Base-by-base conservation (phyloP, 2,113 vertebrate genomes). In the Promerops cafer region DNA sequence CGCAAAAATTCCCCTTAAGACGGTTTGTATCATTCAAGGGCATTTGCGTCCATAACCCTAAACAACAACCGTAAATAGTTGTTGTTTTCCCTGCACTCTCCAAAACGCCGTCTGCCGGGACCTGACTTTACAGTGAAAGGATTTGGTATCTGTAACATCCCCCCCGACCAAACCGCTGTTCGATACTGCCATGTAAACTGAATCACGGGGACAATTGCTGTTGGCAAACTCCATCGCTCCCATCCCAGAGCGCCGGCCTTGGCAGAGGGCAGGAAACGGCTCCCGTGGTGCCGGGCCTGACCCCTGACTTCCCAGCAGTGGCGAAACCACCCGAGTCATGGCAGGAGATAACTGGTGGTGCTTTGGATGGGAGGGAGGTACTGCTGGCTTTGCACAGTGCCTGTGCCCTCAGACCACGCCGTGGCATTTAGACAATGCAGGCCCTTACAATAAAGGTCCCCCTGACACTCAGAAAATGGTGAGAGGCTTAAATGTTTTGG, bases 1-100 rank as follows among this genome's bases (percentile, higher is more conserved):
- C 95, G 33, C 96, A 96, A 96, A 96, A 96, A 97, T 97, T 97
- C 95, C 94, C 94, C 96, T 97, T 91, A 93, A 96, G 94, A 90
- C 0, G 87, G 91, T 89, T 97, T 95, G 93, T 96, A 96, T 94
- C 96, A 95, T 96, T 91, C 95, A 94, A 96, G 95, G 96, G 94
- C 96, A 96, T 96, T 95, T 52, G 82, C n/a, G 82, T 96, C 93
- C 91, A 83, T 90, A 94, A 95, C 95, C 94, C 87, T 85, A 87
- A 78, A 87, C 74, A 87, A 61, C 74, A 78, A 70, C 64, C n/a
- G 12, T 90, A 96, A 96, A 90, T 89, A 95, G 93, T 5, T 63
- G 93, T 84, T 94, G 92, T 94, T 96, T 93, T 93, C 90, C 10
- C 1, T 79, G 74, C 0, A 1, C 81, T 84, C 81, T 82, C 81